Base-by-base conservation (phyloP, 2,888 invertebrate species). In the Oscheius sp. region DNA sequence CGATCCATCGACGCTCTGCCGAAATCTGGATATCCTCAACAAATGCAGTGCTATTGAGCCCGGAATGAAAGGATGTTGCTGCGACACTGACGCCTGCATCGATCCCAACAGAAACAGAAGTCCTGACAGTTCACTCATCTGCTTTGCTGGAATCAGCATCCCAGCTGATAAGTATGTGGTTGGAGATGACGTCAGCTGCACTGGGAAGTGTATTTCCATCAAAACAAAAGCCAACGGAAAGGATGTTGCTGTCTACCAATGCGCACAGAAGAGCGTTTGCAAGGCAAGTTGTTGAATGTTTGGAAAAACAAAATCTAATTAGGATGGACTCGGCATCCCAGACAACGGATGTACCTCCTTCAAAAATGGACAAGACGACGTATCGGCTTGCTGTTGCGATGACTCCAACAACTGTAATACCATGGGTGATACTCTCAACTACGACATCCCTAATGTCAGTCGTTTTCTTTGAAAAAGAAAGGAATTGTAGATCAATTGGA, bases 331-430 rank as follows among this genome's bases (percentile, higher is more conserved):
- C 20, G n/a, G 34, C 10, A 55, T 55, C 12, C 23, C n/a, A n/a
- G 55, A 34, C 33, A 25, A 33, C 27, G 39, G 25, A 15, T 72
- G 74, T 33, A 17, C 17, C 12, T 34, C 25, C 5, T 39, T 73
- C 10, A 69, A 48, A 46, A 65, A 46, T 31, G 31, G 53, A n/a
- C 74, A 73, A 58, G 50, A 66, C 39, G 66, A 65, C 27, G 34
- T 78, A 10, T 46, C 39, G 15, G 74, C 75, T 17, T 78, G 75
- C 65, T 78, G 78, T 48, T 78, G 78, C 48, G 73, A 76, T 64
- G 70, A 72, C 33, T 45, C 39, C 12, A 69, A 70, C 61, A 74
- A 74, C 70, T 78, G 78, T 48, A 75, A 78, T 46, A 27, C 63
- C 23, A 17, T n/a, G n/a, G n/a, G n/a, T 23, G 15, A 53, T 75